A percentile compares a stretch with the other conserved stretches of the same genome.
phyloP scores from a whole-genome alignment of 2,113 vertebrate genomes.

The Dipodomys stephensi region DNA sequence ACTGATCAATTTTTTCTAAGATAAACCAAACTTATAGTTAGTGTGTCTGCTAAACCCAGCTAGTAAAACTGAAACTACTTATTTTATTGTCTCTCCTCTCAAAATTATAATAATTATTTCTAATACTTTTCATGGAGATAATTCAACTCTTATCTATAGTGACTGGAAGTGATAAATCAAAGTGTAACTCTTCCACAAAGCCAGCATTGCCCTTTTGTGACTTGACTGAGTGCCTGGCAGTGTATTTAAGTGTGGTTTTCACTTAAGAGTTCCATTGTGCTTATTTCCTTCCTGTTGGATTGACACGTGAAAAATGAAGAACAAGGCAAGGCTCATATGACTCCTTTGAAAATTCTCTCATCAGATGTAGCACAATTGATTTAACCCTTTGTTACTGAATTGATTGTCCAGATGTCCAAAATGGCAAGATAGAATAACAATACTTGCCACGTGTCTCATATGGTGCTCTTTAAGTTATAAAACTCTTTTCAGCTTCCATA shows the following conservation, averaged over 20 bases:
- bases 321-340: neutral
- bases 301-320: constrained; percentile 57
- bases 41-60: neutral
- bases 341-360: constrained; percentile 5
- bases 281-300: constrained; percentile 55
- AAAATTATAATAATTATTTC: constrained; percentile 6
- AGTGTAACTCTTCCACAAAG: neutral
- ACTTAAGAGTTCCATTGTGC: constrained; percentile 55
- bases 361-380: constrained; percentile 24
- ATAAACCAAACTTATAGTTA: constrained; percentile 17
- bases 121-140: neutral
- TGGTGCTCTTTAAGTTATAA: neutral
- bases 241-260: constrained; percentile 68
- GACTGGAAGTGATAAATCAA: constrained; percentile 43
- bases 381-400: constrained; percentile 1
- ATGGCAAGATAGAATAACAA: neutral
- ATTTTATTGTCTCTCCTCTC: neutral
- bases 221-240: constrained; percentile 10
- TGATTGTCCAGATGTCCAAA: constrained; percentile 52
- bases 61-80: constrained; percentile 23
- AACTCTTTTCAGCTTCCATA: neutral
- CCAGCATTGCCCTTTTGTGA: constrained; percentile 39
- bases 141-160: neutral
- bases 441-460: neutral
- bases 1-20: neutral